Evolutionary conservation across 2,888 invertebrate species (phyloP).

Genomic region (Amphiduros pacificus): DNA sequence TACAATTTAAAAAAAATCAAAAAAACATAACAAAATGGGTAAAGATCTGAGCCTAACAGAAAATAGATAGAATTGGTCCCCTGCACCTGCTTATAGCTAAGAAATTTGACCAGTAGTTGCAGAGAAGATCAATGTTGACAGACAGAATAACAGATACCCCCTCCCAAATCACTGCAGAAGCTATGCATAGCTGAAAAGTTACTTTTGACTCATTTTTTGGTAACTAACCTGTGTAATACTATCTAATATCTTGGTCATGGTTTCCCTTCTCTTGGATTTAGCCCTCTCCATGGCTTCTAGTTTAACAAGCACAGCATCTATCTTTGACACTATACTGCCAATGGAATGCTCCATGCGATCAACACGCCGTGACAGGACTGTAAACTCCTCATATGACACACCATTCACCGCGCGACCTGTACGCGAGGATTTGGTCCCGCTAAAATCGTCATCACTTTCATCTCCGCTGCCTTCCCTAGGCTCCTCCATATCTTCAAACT

Average conservation of each 20-base stretch:
- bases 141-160: too few relatives aligned
- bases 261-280: slow-evolving; percentile 61
- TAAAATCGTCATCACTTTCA: slow-evolving; percentile 55
- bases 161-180: too few relatives aligned
- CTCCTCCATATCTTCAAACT: slow-evolving; percentile 50
- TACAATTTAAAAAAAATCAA: too few relatives aligned
- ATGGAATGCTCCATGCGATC: slow-evolving; percentile 64
- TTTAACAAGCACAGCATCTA: slow-evolving; percentile 63
- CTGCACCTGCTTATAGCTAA: too few relatives aligned
- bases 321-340: slow-evolving; percentile 62
- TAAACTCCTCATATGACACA: slow-evolving; percentile 61
- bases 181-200: not conserved
- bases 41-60: too few relatives aligned
- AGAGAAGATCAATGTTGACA: too few relatives aligned
- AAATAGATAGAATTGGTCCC: too few relatives aligned
- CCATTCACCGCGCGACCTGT: slow-evolving; percentile 31
- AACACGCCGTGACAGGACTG: slow-evolving; percentile 61
- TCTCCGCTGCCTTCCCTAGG: slow-evolving; percentile 49
- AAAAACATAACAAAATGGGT: too few relatives aligned
- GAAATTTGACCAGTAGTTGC: too few relatives aligned
- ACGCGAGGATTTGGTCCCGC: slow-evolving; percentile 49
- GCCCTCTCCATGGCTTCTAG: slow-evolving; percentile 63
- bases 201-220: too few relatives aligned
- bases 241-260: slow-evolving; percentile 60
- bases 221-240: slow-evolving; percentile 59